phyloP scores from a whole-genome alignment of 2,797 vertebrate genomes.

The Labeo calbasu region DNA sequence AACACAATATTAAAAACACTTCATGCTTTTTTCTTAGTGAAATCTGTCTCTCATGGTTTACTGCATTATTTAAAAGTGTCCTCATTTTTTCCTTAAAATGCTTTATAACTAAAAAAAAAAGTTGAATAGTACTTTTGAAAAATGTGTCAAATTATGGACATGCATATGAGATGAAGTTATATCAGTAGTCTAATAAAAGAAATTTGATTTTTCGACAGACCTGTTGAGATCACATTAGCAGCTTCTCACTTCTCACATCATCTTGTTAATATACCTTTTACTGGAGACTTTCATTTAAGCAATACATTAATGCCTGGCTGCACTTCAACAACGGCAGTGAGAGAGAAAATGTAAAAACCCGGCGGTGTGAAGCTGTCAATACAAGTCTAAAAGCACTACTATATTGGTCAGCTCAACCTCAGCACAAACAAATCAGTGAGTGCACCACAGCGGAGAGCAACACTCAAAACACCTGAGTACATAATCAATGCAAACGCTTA shows the following conservation, averaged over 20 bases:
- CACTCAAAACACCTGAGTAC: not conserved
- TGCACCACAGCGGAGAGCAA: not conserved
- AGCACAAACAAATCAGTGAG: slow-evolving; percentile 2
- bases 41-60: not conserved
- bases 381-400: not conserved
- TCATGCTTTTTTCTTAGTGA: not conserved
- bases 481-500: not conserved
- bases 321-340: not conserved
- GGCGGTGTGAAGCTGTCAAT: not conserved
- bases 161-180: not conserved
- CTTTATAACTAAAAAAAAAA: not conserved
- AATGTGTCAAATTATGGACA: not conserved
- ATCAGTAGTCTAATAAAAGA: not conserved
- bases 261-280: not conserved
- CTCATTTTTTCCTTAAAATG: not conserved
- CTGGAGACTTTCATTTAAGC: not conserved
- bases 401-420: not conserved
- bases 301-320: not conserved
- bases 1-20: not conserved
- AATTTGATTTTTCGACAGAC: not conserved
- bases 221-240: not conserved
- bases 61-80: not conserved
- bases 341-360: not conserved
- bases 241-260: not conserved
- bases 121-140: not conserved